Base-by-base conservation (phyloP, 2,888 invertebrate species). In the Melanargia galathea region DNA sequence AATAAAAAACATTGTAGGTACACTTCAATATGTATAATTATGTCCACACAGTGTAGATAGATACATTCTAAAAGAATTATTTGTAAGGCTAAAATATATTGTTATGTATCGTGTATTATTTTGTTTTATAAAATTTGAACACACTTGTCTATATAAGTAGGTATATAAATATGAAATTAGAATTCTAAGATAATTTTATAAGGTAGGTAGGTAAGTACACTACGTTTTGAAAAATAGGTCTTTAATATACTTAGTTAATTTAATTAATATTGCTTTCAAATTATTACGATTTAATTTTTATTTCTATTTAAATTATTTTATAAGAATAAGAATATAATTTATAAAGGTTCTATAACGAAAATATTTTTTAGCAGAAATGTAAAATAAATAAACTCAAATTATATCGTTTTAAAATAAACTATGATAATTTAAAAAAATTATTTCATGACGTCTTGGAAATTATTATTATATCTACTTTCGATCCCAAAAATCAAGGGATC, bases 81-180 rank as follows among this genome's bases (percentile, higher is more conserved):
- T 35, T 51, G 55, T 40, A 60, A 24, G 33, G 46, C 35, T 56
- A 57, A 45, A 13, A n/a, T n/a, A n/a, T n/a, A n/a, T n/a, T 35
- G 48, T 55, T 55, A 62, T 59, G 54, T 64, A 62, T 49, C 54
- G 24, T n/a, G 40, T 55, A 40, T 38, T 40, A 49, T 26, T 60
- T 26, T 58, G 30, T 64, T 45, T 68, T 70, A 70, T 66, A 68
- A 70, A 68, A 70, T 70, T 70, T 71, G 71, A 70, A 71, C 70
- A 72, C 71, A 69, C 68, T 68, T 66, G 54, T 48, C 68, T 70
- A 68, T 70, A 68, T 66, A 61, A 63, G 40, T 66, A 61, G 60
- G 40, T 54, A 58, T 58, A 64, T 40, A 52, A 52, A 35, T 52
- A 56, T 38, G 38, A 63, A 61, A 60, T 16, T 56, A 58, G 24